phyloP scores from a whole-genome alignment of 2,888 invertebrate species.

The Altica lythri region DNA sequence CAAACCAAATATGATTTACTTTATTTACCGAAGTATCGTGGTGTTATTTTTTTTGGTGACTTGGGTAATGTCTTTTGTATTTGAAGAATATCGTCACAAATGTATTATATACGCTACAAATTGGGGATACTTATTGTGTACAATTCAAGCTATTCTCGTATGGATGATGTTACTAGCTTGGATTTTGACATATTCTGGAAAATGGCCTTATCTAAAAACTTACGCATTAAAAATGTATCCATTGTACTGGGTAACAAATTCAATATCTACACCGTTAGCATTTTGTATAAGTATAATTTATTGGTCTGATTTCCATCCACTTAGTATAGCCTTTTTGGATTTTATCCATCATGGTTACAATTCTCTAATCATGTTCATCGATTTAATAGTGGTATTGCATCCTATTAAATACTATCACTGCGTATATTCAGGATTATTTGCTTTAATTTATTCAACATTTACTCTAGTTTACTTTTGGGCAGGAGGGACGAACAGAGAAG shows the following conservation, averaged over 20 bases:
- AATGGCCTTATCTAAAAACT: constrained; percentile 31
- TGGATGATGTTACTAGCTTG: constrained; percentile 44
- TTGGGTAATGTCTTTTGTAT: constrained; percentile 53
- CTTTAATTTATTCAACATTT: constrained; percentile 67
- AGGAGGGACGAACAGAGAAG: constrained; percentile 64
- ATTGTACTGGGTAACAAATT: constrained; percentile 72
- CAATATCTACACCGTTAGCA: constrained; percentile 70
- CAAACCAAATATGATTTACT: constrained; percentile 58
- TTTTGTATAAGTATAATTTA: constrained; percentile 76
- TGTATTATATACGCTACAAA: constrained; percentile 77
- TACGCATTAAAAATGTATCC: constrained; percentile 47
- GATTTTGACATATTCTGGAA: constrained; percentile 32
- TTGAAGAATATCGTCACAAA: constrained; percentile 58
- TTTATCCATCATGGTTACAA: constrained; percentile 78
- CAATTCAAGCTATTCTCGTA: constrained; percentile 63
- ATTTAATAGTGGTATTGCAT: constrained; percentile 72
- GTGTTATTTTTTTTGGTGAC: constrained; percentile 58
- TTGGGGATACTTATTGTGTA: constrained; percentile 69
- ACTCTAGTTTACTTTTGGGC: constrained; percentile 70
- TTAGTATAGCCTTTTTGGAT: constrained; percentile 66
- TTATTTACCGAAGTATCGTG: constrained; percentile 61
- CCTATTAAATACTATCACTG: constrained; percentile 68
- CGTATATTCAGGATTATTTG: constrained; percentile 67
- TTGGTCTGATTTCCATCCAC: constrained; percentile 62
- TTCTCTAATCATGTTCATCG: constrained; percentile 72